phyloP scores from a whole-genome alignment of 2,888 invertebrate genomes.

The Sinelater perroti region DNA sequence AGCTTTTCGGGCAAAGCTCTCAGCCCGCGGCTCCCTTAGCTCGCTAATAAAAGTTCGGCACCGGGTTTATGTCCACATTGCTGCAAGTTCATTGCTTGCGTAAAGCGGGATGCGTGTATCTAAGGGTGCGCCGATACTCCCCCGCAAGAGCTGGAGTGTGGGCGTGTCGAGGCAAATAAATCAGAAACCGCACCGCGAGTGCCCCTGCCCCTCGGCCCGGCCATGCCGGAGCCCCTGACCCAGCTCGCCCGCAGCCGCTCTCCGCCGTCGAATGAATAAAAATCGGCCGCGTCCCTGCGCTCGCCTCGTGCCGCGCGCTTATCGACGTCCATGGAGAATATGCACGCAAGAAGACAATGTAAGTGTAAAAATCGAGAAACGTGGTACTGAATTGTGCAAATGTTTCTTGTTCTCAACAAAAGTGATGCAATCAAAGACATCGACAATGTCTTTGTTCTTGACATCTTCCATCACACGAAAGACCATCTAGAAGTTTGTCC shows the following conservation, averaged over 20 bases:
- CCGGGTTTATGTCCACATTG: constrained; percentile 27
- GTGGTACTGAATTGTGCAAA: too few species aligned
- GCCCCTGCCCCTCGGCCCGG: constrained; percentile 41
- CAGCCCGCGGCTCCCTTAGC: too few species aligned
- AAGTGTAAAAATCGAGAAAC: too few species aligned
- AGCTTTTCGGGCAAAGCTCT: too few species aligned
- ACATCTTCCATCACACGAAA: too few species aligned
- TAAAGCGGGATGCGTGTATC: constrained; percentile 43
- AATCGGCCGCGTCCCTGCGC: constrained; percentile 29
- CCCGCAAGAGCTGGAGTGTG: constrained; percentile 52
- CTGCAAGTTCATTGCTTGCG: constrained; percentile 34
- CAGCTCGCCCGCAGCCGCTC: constrained; percentile 28
- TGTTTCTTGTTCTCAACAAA: too few species aligned
- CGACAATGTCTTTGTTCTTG: too few species aligned
- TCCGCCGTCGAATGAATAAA: constrained; percentile 41
- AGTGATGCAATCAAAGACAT: too few species aligned
- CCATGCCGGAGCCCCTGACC: constrained; percentile 31
- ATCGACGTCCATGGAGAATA: too few species aligned
- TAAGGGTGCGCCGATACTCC: constrained; percentile 46
- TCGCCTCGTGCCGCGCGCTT: not conserved
- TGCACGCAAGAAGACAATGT: too few species aligned
- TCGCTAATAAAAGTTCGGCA: constrained; percentile 12
- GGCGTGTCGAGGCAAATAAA: constrained; percentile 58
- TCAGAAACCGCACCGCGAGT: constrained; percentile 57
- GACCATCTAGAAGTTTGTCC: too few species aligned